Evolutionary conservation across 2,888 invertebrate genomes (phyloP).

Genomic region (Philonicus albiceps): DNA sequence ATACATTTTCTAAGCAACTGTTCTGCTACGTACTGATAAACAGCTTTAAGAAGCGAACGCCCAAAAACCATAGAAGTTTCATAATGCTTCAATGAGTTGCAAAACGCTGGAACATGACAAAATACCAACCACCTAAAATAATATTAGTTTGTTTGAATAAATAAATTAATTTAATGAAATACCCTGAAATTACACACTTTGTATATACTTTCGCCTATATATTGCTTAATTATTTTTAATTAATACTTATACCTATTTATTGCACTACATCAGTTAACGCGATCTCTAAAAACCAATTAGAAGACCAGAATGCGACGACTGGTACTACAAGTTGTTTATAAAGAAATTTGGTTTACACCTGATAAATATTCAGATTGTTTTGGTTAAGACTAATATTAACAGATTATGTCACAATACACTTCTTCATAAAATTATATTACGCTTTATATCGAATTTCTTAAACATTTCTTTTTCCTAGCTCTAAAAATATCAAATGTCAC

Average conservation of each 20-base stretch:
- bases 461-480: too few species aligned
- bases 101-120: conserved; percentile 94
- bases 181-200: too few species aligned
- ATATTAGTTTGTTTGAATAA: background rate
- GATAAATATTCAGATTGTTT: background rate
- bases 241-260: background rate
- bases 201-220: too few species aligned
- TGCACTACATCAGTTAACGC: background rate
- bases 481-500: too few species aligned
- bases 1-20: conserved; percentile 92
- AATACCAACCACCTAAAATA: conserved; percentile 85
- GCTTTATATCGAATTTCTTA: too few species aligned
- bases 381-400: too few species aligned
- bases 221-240: too few species aligned
- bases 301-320: background rate
- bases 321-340: background rate
- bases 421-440: too few species aligned
- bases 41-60: conserved; percentile 82
- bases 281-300: too few species aligned
- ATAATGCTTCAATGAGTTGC: conserved; percentile 89
- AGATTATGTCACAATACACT: too few species aligned
- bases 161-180: too few species aligned
- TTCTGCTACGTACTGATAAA: conserved; percentile 81
- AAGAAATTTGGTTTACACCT: background rate
- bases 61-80: conserved; percentile 94